Conservation (phyloP, 2,888 invertebrate genomes). For the Acutogordius australiensis region DNA sequence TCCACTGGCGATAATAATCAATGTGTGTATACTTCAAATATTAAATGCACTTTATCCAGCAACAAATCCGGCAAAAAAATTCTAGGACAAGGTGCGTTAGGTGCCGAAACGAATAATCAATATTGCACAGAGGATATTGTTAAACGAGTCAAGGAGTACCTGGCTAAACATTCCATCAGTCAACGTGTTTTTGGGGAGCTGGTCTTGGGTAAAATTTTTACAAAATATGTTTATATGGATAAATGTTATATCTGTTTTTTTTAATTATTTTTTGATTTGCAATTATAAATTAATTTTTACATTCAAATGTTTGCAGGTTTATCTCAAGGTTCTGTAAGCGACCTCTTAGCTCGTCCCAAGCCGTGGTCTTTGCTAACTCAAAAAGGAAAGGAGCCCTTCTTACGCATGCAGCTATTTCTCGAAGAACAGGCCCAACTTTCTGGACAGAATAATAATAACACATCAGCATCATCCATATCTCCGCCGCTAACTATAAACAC, state of each 20-base stretch:
- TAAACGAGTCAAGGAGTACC: conserved; percentile 24
- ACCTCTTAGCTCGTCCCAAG: conserved; percentile 76
- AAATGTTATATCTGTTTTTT: not conserved
- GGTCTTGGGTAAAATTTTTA: conserved; percentile 40
- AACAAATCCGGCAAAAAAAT: too few species aligned
- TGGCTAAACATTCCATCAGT: conserved; percentile 36
- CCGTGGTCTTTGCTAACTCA: conserved; percentile 94
- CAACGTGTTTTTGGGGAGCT: conserved; percentile 91
- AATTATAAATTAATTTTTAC: too few species aligned
- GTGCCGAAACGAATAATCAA: too few species aligned
- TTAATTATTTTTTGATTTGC: too few species aligned
- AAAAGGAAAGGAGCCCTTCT: conserved; percentile 79
- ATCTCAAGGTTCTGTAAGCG: conserved; percentile 59
- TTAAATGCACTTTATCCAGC: too few species aligned
- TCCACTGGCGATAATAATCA: too few species aligned
- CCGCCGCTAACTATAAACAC: conserved; percentile 87
- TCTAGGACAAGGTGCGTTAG: too few species aligned
- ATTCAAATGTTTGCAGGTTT: too few species aligned
- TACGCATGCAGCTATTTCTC: conserved; percentile 85
- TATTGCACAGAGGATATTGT: conserved; percentile 97
- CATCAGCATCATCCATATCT: conserved; percentile 68
- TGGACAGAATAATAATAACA: too few species aligned
- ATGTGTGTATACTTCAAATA: too few species aligned
- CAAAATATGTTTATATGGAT: not conserved
- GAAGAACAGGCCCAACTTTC: conserved; percentile 37